phyloP scores from a whole-genome alignment of 2,888 invertebrate species.

The Amblyjoppa proteus region DNA sequence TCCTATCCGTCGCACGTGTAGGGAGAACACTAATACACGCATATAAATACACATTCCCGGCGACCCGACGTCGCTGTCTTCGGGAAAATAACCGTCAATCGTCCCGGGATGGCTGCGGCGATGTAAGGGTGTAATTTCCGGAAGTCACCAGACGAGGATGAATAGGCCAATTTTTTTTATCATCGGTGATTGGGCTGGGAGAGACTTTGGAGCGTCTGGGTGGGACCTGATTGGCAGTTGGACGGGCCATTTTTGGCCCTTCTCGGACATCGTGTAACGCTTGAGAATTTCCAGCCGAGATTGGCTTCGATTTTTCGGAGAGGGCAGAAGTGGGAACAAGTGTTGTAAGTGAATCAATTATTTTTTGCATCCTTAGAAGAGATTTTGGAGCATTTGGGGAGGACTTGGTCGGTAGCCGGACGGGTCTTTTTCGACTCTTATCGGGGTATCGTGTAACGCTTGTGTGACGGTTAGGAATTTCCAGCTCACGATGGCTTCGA shows the following conservation, averaged over 20 bases:
- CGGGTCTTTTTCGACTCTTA: no score
- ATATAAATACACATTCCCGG: constrained; percentile 41
- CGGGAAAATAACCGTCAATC: constrained; percentile 53
- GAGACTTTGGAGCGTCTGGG: neutral
- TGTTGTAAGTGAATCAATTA: no score
- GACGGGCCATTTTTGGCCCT: no score
- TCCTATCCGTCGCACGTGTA: neutral
- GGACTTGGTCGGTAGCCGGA: no score
- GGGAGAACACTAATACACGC: constrained; percentile 5
- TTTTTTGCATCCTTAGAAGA: no score
- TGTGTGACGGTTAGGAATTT: neutral
- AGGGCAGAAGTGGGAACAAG: no score
- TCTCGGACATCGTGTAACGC: neutral
- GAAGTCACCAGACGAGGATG: neutral
- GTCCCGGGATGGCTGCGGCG: constrained; percentile 11
- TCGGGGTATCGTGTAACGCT: neutral
- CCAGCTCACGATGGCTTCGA: no score
- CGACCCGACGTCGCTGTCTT: constrained; percentile 19
- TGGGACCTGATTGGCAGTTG: neutral
- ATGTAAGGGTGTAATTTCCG: neutral
- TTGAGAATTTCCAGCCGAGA: no score
- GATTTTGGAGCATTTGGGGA: no score
- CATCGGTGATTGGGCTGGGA: neutral
- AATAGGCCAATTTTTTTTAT: neutral
- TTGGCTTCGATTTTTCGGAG: no score